Percentiles rank a stretch among this genome's conserved stretches.
These are phyloP conservation scores for Oplegnathus fasciatus DNA, from an alignment of 2,113 vertebrate species.

Conservation along the genomic window DNA sequence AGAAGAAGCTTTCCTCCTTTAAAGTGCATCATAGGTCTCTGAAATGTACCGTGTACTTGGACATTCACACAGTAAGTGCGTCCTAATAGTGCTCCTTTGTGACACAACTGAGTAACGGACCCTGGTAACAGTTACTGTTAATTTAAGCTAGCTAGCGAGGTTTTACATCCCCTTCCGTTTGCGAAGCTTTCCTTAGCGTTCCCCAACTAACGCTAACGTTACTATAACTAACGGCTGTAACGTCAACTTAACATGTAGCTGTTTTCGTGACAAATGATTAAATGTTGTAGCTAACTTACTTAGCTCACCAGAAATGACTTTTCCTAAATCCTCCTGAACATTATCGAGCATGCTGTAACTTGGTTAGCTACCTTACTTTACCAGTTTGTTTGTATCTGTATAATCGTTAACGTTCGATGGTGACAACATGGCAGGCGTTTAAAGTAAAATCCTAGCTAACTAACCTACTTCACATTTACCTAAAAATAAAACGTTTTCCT, in stretches of 20 bases:
- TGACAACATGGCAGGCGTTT: not conserved
- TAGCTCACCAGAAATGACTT: not conserved
- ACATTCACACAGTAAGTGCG: constrained; percentile 81
- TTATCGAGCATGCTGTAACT: not conserved
- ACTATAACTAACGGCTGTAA: not conserved
- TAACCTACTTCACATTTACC: not conserved
- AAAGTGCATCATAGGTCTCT: constrained; percentile 67
- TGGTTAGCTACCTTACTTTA: not conserved
- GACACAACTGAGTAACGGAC: not conserved
- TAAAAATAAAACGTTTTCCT: too few species aligned
- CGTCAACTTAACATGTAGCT: not conserved
- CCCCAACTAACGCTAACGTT: not conserved
- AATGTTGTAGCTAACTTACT: not conserved
- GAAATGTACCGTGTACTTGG: constrained; percentile 80
- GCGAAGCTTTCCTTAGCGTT: not conserved
- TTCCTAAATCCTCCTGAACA: not conserved
- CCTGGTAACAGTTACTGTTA: too few species aligned
- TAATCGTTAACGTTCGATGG: not conserved
- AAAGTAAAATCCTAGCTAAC: not conserved
- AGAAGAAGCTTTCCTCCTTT: constrained; percentile 29
- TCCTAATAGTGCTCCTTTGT: not conserved
- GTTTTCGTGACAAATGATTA: not conserved
- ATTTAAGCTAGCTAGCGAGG: constrained; percentile 32
- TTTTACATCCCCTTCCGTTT: not conserved
- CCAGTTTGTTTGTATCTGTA: not conserved